phyloP scores from a whole-genome alignment of 2,888 invertebrate species.

The Campaea margaritaria region DNA sequence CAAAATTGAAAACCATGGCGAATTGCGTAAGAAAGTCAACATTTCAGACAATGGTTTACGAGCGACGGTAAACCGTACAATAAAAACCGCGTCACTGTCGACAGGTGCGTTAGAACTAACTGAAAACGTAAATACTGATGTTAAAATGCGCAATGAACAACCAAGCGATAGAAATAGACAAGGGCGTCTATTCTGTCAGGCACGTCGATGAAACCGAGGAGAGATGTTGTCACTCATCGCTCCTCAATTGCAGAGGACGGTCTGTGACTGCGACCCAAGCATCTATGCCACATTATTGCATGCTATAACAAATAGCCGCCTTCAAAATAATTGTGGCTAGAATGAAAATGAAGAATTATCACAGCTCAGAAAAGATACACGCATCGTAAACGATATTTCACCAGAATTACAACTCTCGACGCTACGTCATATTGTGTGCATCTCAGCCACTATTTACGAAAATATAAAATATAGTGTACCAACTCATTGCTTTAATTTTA shows the following conservation, averaged over 20 bases:
- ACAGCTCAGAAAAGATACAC: conserved; percentile 6
- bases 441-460: conserved; percentile 43
- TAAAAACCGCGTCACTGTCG: conserved; percentile 60
- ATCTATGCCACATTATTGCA: background rate
- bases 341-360: conserved; percentile 17
- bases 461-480: conserved; percentile 43
- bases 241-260: conserved; percentile 41
- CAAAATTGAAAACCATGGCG: conserved; percentile 31
- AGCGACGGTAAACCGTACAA: conserved; percentile 71
- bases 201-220: conserved; percentile 46
- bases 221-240: conserved; percentile 49
- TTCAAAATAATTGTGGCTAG: conserved; percentile 1
- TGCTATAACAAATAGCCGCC: no score
- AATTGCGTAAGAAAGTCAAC: conserved; percentile 50
- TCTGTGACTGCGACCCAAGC: conserved; percentile 20
- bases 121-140: conserved; percentile 54
- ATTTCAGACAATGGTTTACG: conserved; percentile 68
- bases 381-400: conserved; percentile 16
- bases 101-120: conserved; percentile 60
- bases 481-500: conserved; percentile 73
- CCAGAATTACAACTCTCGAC: conserved; percentile 12
- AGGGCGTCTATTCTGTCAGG: conserved; percentile 53
- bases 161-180: conserved; percentile 52
- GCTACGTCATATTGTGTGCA: conserved; percentile 36
- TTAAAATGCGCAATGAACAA: conserved; percentile 50